These are phyloP conservation scores for Lordiphosa stackelbergi DNA, from an alignment of 1,140 invertebrate genomes.

Conservation along the genomic window DNA sequence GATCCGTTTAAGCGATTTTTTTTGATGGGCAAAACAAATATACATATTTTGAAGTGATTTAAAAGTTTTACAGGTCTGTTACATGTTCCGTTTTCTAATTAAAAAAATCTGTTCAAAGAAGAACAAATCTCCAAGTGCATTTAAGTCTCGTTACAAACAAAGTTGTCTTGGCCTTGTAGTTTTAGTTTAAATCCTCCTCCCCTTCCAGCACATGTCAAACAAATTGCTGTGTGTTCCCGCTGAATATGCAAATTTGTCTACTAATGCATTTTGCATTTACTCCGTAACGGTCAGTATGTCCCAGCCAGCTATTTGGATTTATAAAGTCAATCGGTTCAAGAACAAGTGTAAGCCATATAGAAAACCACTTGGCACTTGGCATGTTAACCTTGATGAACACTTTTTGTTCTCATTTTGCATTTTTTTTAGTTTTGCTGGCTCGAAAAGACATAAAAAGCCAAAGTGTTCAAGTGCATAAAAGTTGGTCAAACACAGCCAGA, in stretches of 20 bases:
- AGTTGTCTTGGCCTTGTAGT: too few relatives aligned
- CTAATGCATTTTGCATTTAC: constrained; percentile 3
- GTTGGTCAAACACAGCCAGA: constrained; percentile 25
- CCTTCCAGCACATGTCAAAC: not conserved
- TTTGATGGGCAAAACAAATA: too few relatives aligned
- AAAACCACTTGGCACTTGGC: constrained; percentile 41
- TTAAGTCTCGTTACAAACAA: too few relatives aligned
- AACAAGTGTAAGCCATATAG: constrained; percentile 31
- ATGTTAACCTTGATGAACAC: constrained; percentile 59
- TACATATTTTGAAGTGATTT: too few relatives aligned
- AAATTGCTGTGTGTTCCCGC: constrained; percentile 18
- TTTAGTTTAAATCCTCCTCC: not conserved
- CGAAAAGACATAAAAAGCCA: constrained; percentile 26
- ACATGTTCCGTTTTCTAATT: too few relatives aligned
- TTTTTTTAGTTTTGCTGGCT: constrained; percentile 3
- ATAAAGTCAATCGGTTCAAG: constrained; percentile 22
- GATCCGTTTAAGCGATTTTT: too few relatives aligned
- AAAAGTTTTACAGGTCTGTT: too few relatives aligned
- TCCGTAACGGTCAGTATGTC: constrained; percentile 25
- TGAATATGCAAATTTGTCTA: constrained; percentile 34
- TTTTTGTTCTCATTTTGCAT: constrained; percentile 34
- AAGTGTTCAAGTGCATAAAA: constrained; percentile 52
- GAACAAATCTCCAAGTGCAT: too few relatives aligned
- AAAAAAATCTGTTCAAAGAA: too few relatives aligned
- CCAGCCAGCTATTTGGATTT: constrained; percentile 26